Evolutionary conservation across 2,113 vertebrate genomes (phyloP), one percentile per base, ranked within the genome.

Genomic region (Phasianus colchicus): DNA sequence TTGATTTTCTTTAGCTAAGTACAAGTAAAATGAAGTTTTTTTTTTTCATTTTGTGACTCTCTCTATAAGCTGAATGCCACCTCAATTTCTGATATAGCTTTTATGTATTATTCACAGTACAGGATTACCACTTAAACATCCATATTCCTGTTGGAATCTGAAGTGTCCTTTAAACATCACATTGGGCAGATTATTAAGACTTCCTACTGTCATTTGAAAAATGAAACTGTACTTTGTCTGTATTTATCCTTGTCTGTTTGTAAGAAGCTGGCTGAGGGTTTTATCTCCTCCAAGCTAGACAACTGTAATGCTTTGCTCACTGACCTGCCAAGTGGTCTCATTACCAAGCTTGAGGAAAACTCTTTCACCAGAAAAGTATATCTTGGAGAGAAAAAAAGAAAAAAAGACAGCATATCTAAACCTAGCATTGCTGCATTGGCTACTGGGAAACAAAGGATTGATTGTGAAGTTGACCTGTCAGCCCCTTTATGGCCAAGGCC

Each of bases 151-250:
- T 89, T 96, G 73, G 71, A 89, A 70, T 82, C 55, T 72, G 83
- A 85, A 92, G 42, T 90, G 84, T 93, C 64, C 89, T 94, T 97
- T 95, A 88, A 86, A 36, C 45, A 76, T 94, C 75, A 69, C 72
- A 30, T 86, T 92, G 92, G 83, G 24, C 67, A 88, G 88, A 92
- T 95, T 96, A 94, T 95, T 96, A 96, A 94, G 86, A 88, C 88
- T 97, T 96, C 43, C 74, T 96, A 76, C 71, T 97, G 73, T 96
- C 86, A 91, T 89, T 94, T 91, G 79, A 93, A 88, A 97, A 93
- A 89, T 91, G 54, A 71, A 94, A 66, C 83, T 60, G 52, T n/a
- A 77, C 48, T 96, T 88, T 42, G 40, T 77, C 58, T 0, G 13
- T 88, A 58, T 95, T 90, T 96, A 93, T 96, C 65, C 75, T 69